Evolutionary conservation across 2,113 vertebrate species (phyloP).

Genomic region (Pseudopodoces humilis): DNA sequence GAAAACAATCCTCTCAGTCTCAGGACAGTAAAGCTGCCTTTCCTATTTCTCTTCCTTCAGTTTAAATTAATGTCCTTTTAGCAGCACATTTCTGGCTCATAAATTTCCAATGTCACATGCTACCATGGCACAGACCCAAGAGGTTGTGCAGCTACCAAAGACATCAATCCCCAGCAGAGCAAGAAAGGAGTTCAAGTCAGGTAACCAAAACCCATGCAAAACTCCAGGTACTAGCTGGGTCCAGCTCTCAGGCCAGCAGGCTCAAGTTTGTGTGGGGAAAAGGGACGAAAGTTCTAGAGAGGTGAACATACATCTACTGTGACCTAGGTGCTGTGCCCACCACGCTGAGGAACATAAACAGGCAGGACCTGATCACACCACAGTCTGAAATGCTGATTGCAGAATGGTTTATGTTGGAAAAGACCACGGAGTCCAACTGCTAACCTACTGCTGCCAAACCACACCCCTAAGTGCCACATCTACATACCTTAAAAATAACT

Average conservation of each 20-base stretch:
- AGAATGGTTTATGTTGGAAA: neutral
- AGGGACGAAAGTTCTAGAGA: accelerated
- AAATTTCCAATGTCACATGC: neutral
- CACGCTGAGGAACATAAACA: neutral
- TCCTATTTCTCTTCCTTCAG: neutral
- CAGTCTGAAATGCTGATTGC: neutral
- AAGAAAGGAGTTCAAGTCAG: neutral
- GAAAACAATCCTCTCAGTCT: neutral
- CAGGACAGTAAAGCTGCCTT: neutral
- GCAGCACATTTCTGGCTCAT: neutral
- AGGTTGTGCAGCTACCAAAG: neutral
- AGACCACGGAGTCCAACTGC: neutral
- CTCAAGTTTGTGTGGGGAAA: neutral
- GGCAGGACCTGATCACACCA: neutral
- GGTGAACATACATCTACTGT: neutral
- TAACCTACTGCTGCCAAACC: neutral
- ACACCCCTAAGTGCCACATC: neutral
- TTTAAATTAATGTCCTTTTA: neutral
- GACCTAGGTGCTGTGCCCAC: neutral
- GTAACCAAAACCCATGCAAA: neutral
- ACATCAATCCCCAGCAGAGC: neutral
- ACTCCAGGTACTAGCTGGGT: neutral
- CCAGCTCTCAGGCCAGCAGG: neutral
- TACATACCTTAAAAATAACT: neutral
- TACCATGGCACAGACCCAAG: neutral